Evolutionary conservation across 2,797 vertebrate genomes (phyloP).

Genomic region (Pantherophis alleghaniensis): DNA sequence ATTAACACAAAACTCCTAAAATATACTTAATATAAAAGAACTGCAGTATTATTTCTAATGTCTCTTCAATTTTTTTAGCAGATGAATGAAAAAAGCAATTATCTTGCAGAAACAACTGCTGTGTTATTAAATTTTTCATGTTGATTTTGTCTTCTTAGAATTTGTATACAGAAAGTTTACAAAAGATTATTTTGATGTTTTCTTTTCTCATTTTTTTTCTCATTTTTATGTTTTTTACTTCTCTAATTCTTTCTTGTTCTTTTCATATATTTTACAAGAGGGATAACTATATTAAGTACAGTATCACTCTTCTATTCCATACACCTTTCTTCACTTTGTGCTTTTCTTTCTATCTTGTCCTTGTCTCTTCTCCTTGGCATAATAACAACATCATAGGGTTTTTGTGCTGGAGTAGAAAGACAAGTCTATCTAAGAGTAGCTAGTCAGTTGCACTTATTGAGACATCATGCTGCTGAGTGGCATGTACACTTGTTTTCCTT

Average conservation of each 20-base stretch:
- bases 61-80: background rate
- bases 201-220: background rate
- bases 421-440: background rate
- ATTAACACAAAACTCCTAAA: background rate
- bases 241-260: background rate
- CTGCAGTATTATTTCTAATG: background rate
- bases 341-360: background rate
- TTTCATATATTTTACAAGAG: background rate
- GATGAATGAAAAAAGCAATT: background rate
- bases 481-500: background rate
- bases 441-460: background rate
- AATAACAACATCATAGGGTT: no score
- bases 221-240: background rate
- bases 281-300: background rate
- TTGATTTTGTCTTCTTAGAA: background rate
- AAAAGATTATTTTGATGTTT: background rate
- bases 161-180: background rate
- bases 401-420: no score
- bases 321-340: background rate
- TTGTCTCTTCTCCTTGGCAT: slow-evolving; percentile 11
- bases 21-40: background rate
- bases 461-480: background rate
- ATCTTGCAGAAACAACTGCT: background rate
- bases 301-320: background rate
- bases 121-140: background rate